phyloP scores from a whole-genome alignment of 2,888 invertebrate species.

The Chrysolina haemoptera region DNA sequence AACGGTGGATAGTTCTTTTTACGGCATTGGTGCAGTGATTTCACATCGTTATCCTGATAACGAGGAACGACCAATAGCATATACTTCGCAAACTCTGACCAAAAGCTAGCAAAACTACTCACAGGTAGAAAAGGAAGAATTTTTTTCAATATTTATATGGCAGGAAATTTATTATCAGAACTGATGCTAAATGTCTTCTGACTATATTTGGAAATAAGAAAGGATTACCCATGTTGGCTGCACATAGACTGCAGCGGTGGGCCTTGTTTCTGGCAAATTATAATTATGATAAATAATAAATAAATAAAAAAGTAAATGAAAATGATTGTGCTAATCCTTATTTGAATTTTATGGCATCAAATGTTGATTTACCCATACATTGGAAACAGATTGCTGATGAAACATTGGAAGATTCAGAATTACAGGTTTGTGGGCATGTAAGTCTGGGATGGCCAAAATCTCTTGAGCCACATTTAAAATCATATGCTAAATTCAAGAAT shows the following conservation, averaged over 20 bases:
- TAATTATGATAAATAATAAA: neutral
- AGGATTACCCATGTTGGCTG: neutral
- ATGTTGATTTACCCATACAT: neutral
- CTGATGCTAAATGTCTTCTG: neutral
- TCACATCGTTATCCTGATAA: neutral
- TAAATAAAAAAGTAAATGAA: neutral
- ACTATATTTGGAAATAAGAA: neutral
- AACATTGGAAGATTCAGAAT: neutral
- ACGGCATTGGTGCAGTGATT: neutral
- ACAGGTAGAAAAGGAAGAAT: neutral
- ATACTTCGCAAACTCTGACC: neutral
- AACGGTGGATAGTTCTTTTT: neutral
- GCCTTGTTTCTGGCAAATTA: neutral
- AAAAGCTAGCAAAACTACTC: neutral
- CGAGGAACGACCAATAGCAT: neutral
- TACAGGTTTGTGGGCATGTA: neutral
- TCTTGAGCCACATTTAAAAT: neutral
- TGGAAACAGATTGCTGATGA: neutral
- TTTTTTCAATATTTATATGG: neutral
- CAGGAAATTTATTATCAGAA: neutral
- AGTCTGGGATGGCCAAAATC: neutral
- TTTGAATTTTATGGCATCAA: neutral
- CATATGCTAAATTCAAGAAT: neutral
- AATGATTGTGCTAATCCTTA: neutral
- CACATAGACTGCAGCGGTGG: neutral